Evolutionary conservation across 1,140 invertebrate species (phyloP).

Genomic region (Stegodyphus mimosarum): DNA sequence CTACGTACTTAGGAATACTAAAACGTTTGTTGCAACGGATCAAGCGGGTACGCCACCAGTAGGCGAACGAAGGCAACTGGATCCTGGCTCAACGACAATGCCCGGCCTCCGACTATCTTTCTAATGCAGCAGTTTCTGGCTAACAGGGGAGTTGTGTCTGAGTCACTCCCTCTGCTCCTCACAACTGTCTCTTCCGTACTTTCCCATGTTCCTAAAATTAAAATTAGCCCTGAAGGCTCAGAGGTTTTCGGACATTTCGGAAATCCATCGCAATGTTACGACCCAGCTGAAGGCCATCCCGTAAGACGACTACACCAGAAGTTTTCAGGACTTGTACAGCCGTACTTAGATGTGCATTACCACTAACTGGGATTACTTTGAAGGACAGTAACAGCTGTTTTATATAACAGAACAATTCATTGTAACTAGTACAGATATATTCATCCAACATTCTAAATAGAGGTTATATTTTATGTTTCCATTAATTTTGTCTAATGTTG

Average conservation of each 20-base stretch:
- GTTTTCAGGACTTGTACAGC: constrained; percentile 4
- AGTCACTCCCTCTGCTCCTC: neutral
- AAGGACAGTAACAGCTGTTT: constrained; percentile 1
- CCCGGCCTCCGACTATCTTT: constrained; percentile 16
- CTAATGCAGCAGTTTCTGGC: neutral
- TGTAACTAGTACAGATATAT: neutral
- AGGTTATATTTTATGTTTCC: neutral
- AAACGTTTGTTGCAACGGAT: constrained; percentile 44
- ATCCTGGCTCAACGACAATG: constrained; percentile 66
- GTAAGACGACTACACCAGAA: neutral
- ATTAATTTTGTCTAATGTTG: no score
- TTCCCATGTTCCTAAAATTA: neutral
- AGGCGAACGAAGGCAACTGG: constrained; percentile 46
- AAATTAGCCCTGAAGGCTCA: neutral
- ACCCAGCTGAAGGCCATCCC: constrained; percentile 1
- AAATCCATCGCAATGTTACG: neutral
- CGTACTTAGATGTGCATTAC: neutral
- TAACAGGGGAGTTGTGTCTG: neutral
- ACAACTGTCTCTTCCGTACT: neutral
- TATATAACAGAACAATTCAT: neutral
- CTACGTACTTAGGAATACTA: constrained; percentile 57
- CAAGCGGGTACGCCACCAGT: constrained; percentile 38
- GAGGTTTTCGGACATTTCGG: constrained; percentile 9
- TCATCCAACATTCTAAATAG: neutral
- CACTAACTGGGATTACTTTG: neutral